Conservation (phyloP, 2,797 vertebrate genomes). For the Botia kubotai region DNA sequence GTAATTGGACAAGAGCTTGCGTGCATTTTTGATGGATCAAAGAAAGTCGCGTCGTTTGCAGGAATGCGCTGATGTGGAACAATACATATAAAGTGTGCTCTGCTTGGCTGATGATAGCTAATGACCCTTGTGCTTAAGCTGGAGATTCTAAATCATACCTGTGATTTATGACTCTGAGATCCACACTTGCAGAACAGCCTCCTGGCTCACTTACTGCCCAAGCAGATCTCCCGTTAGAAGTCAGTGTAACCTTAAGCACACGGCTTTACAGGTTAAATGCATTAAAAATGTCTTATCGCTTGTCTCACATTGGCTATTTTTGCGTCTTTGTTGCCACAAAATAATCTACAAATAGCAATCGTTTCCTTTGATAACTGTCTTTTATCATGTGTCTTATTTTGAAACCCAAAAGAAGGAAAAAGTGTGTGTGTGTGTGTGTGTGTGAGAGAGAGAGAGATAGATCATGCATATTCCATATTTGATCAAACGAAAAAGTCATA, state of each 20-base stretch:
- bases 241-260: slow-evolving; percentile 43
- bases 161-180: slow-evolving; percentile 52
- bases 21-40: slow-evolving; percentile 59
- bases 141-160: slow-evolving; percentile 58
- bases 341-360: not conserved
- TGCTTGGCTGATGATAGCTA: slow-evolving; percentile 56
- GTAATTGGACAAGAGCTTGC: slow-evolving; percentile 63
- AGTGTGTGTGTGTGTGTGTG: no score
- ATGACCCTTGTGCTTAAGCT: slow-evolving; percentile 58
- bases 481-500: slow-evolving; percentile 45
- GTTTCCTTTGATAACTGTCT: not conserved
- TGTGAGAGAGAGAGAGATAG: slow-evolving; percentile 35
- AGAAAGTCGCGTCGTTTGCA: slow-evolving; percentile 60
- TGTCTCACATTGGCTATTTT: slow-evolving; percentile 13
- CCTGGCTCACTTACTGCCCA: slow-evolving; percentile 41
- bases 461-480: slow-evolving; percentile 49
- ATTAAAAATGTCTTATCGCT: not conserved
- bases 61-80: slow-evolving; percentile 59
- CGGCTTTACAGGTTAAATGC: slow-evolving; percentile 21
- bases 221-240: slow-evolving; percentile 20
- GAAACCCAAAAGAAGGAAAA: not conserved
- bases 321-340: not conserved
- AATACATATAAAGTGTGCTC: slow-evolving; percentile 60
- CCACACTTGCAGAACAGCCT: slow-evolving; percentile 15
- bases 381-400: slow-evolving; percentile 17